A percentile compares a stretch with the other conserved stretches of the same genome.
These are phyloP conservation scores for Drosophila sechellia DNA, from an alignment of 1,140 invertebrate genomes.

Conservation along the genomic window DNA sequence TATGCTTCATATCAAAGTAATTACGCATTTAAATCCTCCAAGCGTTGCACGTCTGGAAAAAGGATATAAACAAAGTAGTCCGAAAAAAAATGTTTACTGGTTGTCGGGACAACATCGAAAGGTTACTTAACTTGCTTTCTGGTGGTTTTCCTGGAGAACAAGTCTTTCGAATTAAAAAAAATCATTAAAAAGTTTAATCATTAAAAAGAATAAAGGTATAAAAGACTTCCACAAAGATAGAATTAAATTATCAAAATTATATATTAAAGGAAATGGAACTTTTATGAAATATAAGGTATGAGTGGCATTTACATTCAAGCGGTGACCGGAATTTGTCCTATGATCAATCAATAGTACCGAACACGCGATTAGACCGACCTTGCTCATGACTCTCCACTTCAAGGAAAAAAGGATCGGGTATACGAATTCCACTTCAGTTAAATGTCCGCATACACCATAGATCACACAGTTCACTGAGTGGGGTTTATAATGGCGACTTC, in stretches of 20 bases:
- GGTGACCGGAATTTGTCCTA: conserved; percentile 8
- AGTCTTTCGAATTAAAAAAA: no score
- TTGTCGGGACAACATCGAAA: conserved; percentile 29
- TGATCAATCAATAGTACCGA: conserved; percentile 7
- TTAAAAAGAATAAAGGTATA: no score
- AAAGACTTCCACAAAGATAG: no score
- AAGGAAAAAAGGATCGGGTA: conserved; percentile 46
- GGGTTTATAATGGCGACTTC: not conserved
- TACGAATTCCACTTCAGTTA: conserved; percentile 45
- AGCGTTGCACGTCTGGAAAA: conserved; percentile 59
- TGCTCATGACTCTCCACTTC: not conserved
- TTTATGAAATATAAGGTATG: not conserved
- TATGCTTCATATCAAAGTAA: conserved; percentile 81
- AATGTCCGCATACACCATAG: conserved; percentile 19
- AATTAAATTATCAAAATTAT: no score
- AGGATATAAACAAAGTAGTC: conserved; percentile 43
- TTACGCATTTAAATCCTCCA: conserved; percentile 81
- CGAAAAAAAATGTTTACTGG: conserved; percentile 43
- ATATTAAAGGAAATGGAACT: no score
- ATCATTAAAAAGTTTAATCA: no score
- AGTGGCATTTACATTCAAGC: conserved; percentile 23
- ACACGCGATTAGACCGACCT: conserved; percentile 2
- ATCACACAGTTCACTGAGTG: conserved; percentile 25
- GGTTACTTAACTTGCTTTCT: conserved; percentile 6
- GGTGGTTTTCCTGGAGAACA: not conserved